phyloP scores from a whole-genome alignment of 1,140 invertebrate genomes.

The Aphidius ervi region DNA sequence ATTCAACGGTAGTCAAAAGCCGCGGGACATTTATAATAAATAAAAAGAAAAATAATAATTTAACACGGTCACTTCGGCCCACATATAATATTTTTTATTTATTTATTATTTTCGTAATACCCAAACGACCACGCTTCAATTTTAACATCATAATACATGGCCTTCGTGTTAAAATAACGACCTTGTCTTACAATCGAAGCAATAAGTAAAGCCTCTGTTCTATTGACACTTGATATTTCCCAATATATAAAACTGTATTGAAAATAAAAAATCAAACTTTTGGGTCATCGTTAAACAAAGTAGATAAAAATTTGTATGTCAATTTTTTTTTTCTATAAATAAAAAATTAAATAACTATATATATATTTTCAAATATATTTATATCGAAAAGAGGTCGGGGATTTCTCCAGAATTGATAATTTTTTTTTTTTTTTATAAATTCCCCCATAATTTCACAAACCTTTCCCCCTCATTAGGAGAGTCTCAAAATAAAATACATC shows the following conservation, averaged over 20 bases:
- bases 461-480: too few relatives aligned
- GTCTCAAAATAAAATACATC: neutral
- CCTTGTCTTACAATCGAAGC: conserved; percentile 8
- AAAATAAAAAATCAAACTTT: neutral
- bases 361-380: neutral
- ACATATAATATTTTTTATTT: conserved; percentile 3
- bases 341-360: too few relatives aligned
- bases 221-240: conserved; percentile 16
- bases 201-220: conserved; percentile 2
- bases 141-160: conserved; percentile 19
- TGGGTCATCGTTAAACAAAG: neutral
- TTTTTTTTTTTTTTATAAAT: conserved; percentile 1
- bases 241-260: neutral
- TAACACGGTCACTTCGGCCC: neutral
- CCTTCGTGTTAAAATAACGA: conserved; percentile 13
- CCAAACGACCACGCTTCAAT: conserved; percentile 1
- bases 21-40: too few relatives aligned
- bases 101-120: conserved; percentile 8
- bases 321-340: too few relatives aligned
- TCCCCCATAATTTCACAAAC: too few relatives aligned
- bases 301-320: too few relatives aligned
- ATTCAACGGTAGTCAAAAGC: too few relatives aligned
- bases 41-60: too few relatives aligned
- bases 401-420: neutral
- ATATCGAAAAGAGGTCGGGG: neutral